These are phyloP conservation scores for Tringa solitaria DNA, from an alignment of 2,113 vertebrate species.

Conservation along the genomic window DNA sequence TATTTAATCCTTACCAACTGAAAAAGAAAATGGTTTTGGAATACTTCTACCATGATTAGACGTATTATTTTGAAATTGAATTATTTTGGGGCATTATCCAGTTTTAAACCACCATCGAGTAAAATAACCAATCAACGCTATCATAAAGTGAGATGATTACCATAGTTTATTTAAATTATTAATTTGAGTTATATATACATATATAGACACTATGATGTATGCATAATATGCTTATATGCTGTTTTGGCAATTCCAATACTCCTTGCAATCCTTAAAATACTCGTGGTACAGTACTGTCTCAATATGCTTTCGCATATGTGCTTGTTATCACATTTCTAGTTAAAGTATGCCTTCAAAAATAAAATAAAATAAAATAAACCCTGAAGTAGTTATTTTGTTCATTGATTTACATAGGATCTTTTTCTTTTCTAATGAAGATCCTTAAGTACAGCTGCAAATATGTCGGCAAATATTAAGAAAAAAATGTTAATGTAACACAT, in stretches of 20 bases:
- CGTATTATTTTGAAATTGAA: slow-evolving; percentile 33
- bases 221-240: background rate
- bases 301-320: slow-evolving; percentile 12
- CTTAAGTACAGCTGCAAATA: background rate
- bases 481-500: background rate
- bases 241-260: background rate
- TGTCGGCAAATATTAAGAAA: background rate
- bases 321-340: slow-evolving; percentile 30
- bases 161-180: background rate
- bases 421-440: background rate
- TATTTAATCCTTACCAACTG: slow-evolving; percentile 71
- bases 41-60: background rate
- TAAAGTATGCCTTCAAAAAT: background rate
- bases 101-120: slow-evolving; percentile 8
- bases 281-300: slow-evolving; percentile 7
- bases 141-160: background rate
- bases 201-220: background rate
- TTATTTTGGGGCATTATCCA: background rate
- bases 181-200: background rate
- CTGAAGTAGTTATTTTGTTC: background rate
- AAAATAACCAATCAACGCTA: background rate
- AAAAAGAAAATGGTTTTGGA: slow-evolving; percentile 35
- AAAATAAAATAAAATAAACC: background rate
- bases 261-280: slow-evolving; percentile 40
- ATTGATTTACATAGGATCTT: background rate